phyloP scores from a whole-genome alignment of 2,113 vertebrate species.

The Lonchura striata region DNA sequence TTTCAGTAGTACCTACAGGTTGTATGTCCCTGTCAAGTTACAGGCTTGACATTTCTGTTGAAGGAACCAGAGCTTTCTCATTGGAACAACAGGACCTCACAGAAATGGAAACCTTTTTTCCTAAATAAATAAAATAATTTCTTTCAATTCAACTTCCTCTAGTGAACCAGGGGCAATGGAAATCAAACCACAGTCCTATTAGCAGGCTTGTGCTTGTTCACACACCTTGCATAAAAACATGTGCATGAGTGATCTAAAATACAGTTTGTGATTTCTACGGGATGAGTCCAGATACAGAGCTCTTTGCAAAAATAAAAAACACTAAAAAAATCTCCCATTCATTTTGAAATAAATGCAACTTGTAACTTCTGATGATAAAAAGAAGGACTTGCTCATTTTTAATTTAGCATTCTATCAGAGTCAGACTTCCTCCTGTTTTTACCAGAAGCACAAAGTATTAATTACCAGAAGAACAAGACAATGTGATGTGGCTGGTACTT shows the following conservation, averaged over 20 bases:
- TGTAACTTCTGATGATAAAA: not conserved
- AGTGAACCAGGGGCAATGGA: not conserved
- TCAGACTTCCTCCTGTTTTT: not conserved
- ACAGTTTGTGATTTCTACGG: not conserved
- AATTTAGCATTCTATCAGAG: not conserved
- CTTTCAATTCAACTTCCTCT: not conserved
- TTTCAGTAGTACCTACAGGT: not conserved
- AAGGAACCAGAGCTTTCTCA: not conserved
- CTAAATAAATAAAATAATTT: not conserved
- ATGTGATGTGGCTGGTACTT: not conserved
- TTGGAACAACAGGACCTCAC: not conserved
- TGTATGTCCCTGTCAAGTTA: not conserved
- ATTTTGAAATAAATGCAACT: not conserved
- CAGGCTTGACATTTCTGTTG: not conserved
- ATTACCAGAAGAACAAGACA: not conserved
- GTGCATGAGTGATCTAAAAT: not conserved
- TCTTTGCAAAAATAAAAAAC: not conserved
- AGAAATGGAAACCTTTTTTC: not conserved
- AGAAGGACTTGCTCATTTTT: not conserved
- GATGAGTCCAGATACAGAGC: not conserved
- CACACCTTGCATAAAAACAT: not conserved
- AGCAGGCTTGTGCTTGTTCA: not conserved
- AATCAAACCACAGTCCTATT: not conserved
- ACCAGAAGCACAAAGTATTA: not conserved
- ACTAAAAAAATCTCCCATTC: fast-evolving